Base-by-base conservation (phyloP, 2,113 vertebrate genomes). In the Atractosteus spatula region DNA sequence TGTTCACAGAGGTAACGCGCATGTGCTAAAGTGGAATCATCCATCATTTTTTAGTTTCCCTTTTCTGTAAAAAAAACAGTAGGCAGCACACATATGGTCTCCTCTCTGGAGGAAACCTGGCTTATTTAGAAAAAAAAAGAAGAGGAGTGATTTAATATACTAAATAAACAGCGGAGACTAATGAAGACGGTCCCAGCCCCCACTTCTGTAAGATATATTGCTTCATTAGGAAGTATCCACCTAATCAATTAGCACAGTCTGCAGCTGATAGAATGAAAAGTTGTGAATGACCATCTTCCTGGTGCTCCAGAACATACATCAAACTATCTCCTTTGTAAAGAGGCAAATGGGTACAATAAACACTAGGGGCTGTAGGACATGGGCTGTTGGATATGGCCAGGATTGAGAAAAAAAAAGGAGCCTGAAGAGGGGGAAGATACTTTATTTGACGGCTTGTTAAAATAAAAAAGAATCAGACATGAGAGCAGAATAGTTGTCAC, bases 181-280 rank as follows among this genome's bases (percentile, higher is more conserved):
- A 17, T 65, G 17, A 3, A n/a, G 61, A 12, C 8, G 2, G 41
- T 44, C 41, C 11, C 62, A 8, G 45, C 41, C 17, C 41, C 11
- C 51, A 66, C 17, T 63, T 44, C 13, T 42, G 12, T 3, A 43
- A 62, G 14, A 56, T 51, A 66, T 14, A 66, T 41, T 14, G 7
- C 5, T 14, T 16, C 42, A 55, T 54, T 47, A 62, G 43, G 13
- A 8, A 10, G 54, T 72, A 10, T 55, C 64, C 43, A n/a, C 64
- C 42, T n/a, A 44, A 66, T 44, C 64, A 66, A 66, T 66, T 66
- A 66, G 62, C n/a, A 29, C 16, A 16, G 62, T 41, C n/a, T 29
- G n/a, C 7, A 41, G 17, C 42, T 44, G 13, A 66, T 45, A 8
- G 43, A 43, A 43, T 7, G 42, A 12, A 7, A 66, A 45, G 41